Percentiles rank a stretch among this genome's conserved stretches.
Evolutionary conservation across 2,797 vertebrate species (phyloP).

Genomic region (Monodelphis domestica): DNA sequence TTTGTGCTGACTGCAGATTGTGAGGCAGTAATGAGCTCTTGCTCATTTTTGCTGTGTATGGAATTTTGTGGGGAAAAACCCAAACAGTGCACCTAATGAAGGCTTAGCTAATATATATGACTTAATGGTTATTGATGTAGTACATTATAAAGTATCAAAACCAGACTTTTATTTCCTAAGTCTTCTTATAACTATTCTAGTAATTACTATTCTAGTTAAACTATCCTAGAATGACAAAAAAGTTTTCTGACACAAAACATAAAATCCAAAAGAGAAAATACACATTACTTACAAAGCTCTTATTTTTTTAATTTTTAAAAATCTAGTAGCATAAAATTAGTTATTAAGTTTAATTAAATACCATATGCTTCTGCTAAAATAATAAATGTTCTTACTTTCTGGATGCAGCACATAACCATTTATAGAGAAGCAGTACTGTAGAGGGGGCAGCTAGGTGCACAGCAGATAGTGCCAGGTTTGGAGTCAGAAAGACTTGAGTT

Average conservation of each 20-base stretch:
- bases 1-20: constrained; percentile 74
- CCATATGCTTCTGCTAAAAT: not conserved
- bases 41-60: constrained; percentile 79
- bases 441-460: not conserved
- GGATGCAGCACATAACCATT: not conserved
- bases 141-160: constrained; percentile 75
- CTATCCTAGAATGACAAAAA: not conserved
- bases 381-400: constrained; percentile 3
- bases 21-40: constrained; percentile 72
- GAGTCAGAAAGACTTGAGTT: not conserved
- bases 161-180: constrained; percentile 62
- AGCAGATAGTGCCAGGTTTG: not conserved
- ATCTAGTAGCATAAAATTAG: constrained; percentile 15
- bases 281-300: not conserved
- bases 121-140: constrained; percentile 84
- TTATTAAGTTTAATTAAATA: constrained; percentile 26
- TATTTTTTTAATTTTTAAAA: constrained; percentile 12
- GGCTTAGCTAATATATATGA: constrained; percentile 80
- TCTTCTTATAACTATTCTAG: not conserved
- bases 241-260: not conserved
- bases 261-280: constrained; percentile 15
- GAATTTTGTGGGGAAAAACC: constrained; percentile 80
- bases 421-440: not conserved
- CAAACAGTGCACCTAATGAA: constrained; percentile 80
- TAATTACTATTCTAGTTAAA: constrained; percentile 9